Conservation (phyloP, 2,797 vertebrate genomes). For the Macropodus opercularis region DNA sequence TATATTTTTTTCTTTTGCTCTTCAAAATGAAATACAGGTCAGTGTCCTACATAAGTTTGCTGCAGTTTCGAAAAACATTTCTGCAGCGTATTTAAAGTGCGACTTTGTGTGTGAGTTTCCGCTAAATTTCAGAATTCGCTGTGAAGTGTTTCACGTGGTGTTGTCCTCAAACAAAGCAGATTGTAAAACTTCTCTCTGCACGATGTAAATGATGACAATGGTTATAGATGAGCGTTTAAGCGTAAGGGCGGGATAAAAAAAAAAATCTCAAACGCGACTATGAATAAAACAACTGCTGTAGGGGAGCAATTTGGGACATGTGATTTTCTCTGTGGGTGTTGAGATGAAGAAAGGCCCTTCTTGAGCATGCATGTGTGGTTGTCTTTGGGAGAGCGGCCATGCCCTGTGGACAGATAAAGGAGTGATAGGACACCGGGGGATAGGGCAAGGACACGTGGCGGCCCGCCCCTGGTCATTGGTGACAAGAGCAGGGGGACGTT, state of each 20-base stretch:
- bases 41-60: conserved; percentile 83
- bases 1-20: conserved; percentile 69
- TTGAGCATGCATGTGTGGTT: conserved; percentile 80
- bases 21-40: conserved; percentile 82
- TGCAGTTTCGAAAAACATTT: conserved; percentile 74
- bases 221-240: conserved; percentile 52
- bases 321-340: conserved; percentile 79
- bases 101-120: conserved; percentile 25
- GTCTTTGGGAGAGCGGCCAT: conserved; percentile 80
- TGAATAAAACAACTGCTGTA: conserved; percentile 80
- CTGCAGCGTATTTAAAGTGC: conserved; percentile 45
- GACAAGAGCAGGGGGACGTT: conserved; percentile 82
- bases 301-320: conserved; percentile 76
- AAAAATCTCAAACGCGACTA: conserved; percentile 53
- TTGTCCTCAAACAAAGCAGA: background rate
- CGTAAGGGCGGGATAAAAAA: conserved; percentile 10
- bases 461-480: conserved; percentile 82
- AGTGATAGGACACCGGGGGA: conserved; percentile 84
- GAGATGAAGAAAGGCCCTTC: conserved; percentile 75
- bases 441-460: conserved; percentile 83
- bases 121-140: conserved; percentile 38
- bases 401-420: conserved; percentile 83
- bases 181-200: conserved; percentile 1
- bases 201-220: conserved; percentile 42
- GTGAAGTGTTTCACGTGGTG: background rate